These are phyloP conservation scores for Aphis gossypii DNA, from an alignment of 1,140 invertebrate species.

Conservation along the genomic window DNA sequence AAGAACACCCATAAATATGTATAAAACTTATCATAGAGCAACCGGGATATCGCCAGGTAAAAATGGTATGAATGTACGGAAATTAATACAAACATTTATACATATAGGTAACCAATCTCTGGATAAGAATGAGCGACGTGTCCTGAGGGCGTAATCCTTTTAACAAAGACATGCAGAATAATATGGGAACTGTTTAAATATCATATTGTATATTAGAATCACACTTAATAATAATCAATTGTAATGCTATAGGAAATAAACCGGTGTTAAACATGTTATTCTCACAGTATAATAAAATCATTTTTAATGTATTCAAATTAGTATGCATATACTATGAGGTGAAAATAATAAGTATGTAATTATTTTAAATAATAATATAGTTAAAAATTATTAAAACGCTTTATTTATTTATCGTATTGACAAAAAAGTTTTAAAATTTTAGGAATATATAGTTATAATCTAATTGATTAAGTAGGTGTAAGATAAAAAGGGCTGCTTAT, in stretches of 20 bases:
- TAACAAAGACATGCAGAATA: slow-evolving; percentile 2
- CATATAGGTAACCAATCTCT: background rate
- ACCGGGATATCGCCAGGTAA: slow-evolving; percentile 7
- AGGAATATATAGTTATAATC: too few species aligned
- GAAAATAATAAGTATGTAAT: background rate
- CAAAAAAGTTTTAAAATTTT: background rate
- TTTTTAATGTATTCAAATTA: background rate
- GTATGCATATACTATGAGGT: background rate
- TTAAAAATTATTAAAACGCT: background rate
- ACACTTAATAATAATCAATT: background rate
- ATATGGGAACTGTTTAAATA: slow-evolving; percentile 5
- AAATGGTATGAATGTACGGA: background rate
- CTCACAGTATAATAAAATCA: background rate
- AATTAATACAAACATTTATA: slow-evolving; percentile 33
- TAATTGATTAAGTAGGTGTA: too few species aligned
- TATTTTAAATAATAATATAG: background rate
- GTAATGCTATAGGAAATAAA: background rate
- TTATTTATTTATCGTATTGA: background rate
- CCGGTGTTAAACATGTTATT: background rate
- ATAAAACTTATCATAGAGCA: slow-evolving; percentile 25
- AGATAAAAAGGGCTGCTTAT: too few species aligned
- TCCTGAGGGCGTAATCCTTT: background rate
- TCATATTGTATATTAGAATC: slow-evolving; percentile 8
- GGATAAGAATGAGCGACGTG: background rate
- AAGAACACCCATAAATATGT: background rate